Evolutionary conservation across 2,797 vertebrate species (phyloP).

Genomic region (Synaphobranchus kaupii): DNA sequence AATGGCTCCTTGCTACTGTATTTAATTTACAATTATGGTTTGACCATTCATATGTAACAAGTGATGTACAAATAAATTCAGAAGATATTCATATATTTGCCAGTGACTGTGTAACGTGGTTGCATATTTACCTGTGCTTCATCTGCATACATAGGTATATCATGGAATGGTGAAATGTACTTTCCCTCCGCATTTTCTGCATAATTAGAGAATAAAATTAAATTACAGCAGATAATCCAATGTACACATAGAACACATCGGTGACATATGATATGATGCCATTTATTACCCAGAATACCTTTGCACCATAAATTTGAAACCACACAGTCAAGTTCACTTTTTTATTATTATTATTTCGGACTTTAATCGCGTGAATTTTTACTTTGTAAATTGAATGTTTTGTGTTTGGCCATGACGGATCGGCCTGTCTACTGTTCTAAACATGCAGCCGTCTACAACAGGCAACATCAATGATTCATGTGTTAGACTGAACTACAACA

Average conservation of each 20-base stretch:
- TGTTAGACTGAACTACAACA: too few relatives aligned
- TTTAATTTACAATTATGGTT: not conserved
- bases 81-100: not conserved
- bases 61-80: not conserved
- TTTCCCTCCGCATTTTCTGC: conserved; percentile 85
- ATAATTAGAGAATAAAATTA: conserved; percentile 42
- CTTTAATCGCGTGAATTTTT: not conserved
- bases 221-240: not conserved
- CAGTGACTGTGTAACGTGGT: not conserved
- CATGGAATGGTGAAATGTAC: conserved; percentile 93
- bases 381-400: not conserved
- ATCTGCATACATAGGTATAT: conserved; percentile 86
- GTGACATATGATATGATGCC: too few relatives aligned
- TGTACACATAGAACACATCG: not conserved
- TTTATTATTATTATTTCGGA: not conserved
- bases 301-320: too few relatives aligned
- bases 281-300: not conserved
- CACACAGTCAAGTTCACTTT: not conserved
- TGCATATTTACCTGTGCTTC: conserved; percentile 72
- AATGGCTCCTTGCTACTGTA: not conserved
- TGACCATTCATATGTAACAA: not conserved
- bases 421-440: not conserved
- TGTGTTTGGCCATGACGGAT: not conserved
- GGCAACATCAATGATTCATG: too few relatives aligned
- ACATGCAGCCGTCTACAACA: not conserved